phyloP scores from a whole-genome alignment of 1,140 invertebrate species.

The Drosophila malerkotliana region DNA sequence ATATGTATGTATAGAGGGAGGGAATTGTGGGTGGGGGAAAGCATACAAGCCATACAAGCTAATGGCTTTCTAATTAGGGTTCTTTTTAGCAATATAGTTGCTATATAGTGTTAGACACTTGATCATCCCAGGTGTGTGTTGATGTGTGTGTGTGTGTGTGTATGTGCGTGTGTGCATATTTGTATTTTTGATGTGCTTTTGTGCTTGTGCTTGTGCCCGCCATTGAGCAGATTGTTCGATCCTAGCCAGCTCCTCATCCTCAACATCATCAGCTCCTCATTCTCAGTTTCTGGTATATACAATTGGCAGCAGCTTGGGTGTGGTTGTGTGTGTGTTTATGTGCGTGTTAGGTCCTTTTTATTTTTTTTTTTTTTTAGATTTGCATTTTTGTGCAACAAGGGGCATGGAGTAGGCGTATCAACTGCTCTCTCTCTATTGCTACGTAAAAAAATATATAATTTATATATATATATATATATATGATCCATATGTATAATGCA shows the following conservation, averaged over 20 bases:
- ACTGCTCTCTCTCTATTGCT: slow-evolving; percentile 25
- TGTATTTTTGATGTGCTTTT: background rate
- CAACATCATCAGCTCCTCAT: background rate
- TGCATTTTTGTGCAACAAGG: slow-evolving; percentile 22
- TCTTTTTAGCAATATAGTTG: slow-evolving; percentile 15
- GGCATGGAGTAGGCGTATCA: slow-evolving; percentile 44
- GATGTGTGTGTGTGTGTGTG: slow-evolving; percentile 28
- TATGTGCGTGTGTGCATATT: background rate
- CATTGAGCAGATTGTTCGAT: slow-evolving; percentile 51
- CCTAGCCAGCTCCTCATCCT: slow-evolving; percentile 2
- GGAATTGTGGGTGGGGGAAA: background rate
- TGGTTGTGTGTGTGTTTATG: slow-evolving; percentile 2
- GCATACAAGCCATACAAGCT: slow-evolving; percentile 3
- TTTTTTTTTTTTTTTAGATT: background rate
- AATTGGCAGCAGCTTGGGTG: slow-evolving; percentile 44
- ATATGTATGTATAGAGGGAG: slow-evolving; percentile 12
- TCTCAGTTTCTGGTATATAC: slow-evolving; percentile 45
- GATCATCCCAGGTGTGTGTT: slow-evolving; percentile 36
- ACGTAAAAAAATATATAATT: slow-evolving; percentile 44
- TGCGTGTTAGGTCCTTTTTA: background rate
- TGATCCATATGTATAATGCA: slow-evolving; percentile 30
- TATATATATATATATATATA: slow-evolving; percentile 26
- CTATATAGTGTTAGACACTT: slow-evolving; percentile 64
- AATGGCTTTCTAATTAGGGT: background rate
- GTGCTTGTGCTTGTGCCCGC: slow-evolving; percentile 20